Conservation (phyloP, 1,140 invertebrate species). For the Cepaea nemoralis region DNA sequence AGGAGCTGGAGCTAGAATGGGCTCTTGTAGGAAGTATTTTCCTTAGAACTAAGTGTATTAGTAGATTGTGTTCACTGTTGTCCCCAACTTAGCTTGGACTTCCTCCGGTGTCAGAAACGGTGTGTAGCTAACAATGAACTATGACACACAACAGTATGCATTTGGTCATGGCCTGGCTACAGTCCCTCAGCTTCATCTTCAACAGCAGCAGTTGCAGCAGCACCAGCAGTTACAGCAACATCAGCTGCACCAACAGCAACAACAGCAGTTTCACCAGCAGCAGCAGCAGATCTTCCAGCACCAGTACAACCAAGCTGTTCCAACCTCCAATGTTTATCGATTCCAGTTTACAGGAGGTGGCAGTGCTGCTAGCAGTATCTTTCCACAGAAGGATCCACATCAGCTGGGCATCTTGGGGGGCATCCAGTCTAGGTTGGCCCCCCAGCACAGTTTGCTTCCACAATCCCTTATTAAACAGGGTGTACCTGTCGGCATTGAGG, state of each 20-base stretch:
- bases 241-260: slow-evolving; percentile 31
- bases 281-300: slow-evolving; percentile 23
- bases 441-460: slow-evolving; percentile 9
- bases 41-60: neutral
- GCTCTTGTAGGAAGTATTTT: neutral
- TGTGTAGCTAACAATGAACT: slow-evolving; percentile 30
- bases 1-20: neutral
- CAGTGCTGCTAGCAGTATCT: neutral
- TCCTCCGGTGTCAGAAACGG: neutral
- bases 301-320: slow-evolving; percentile 22
- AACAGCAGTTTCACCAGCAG: slow-evolving; percentile 16
- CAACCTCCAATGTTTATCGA: slow-evolving; percentile 27
- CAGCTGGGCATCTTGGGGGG: neutral
- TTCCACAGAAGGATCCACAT: slow-evolving; percentile 28
- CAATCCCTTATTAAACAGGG: slow-evolving; percentile 26
- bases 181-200: slow-evolving; percentile 28
- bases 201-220: slow-evolving; percentile 30
- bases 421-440: slow-evolving; percentile 7
- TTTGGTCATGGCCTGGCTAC: slow-evolving; percentile 36
- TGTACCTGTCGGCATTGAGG: neutral
- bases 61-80: neutral
- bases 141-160: slow-evolving; percentile 36
- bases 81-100: slow-evolving; percentile 26
- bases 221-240: slow-evolving; percentile 15
- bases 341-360: slow-evolving; percentile 27